Conservation (phyloP, 2,113 vertebrate species). For the Cyanoramphus novaezelandiae region DNA sequence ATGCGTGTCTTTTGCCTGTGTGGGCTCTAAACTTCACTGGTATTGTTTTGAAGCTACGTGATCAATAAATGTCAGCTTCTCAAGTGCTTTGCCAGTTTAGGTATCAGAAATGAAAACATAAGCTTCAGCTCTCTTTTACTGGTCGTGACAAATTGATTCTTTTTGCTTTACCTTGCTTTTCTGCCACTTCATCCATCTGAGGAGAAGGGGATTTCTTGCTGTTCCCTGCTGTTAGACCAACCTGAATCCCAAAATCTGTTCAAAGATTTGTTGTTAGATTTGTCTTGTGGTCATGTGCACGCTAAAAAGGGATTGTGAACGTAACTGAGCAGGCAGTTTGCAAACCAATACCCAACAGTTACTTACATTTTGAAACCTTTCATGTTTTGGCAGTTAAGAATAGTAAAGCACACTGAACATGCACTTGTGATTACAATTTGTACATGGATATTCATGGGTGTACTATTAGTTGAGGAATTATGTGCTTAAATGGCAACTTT, state of each 20-base stretch:
- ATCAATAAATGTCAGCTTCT: constrained; percentile 34
- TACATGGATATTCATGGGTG: neutral
- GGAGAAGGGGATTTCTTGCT: neutral
- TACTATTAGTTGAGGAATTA: neutral
- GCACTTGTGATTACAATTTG: neutral
- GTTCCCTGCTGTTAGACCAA: neutral
- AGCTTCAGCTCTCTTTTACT: neutral
- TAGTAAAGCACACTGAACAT: neutral
- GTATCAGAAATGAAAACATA: constrained; percentile 43
- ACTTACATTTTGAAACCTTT: neutral
- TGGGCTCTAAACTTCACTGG: neutral
- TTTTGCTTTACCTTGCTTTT: neutral
- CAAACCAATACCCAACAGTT: neutral
- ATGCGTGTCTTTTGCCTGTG: neutral
- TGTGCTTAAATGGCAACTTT: neutral
- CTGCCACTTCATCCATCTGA: neutral
- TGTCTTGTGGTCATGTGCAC: neutral
- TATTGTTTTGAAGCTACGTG: constrained; percentile 1
- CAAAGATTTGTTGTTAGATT: neutral
- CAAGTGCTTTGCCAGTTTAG: constrained; percentile 20
- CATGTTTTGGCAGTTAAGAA: neutral
- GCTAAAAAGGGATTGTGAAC: neutral
- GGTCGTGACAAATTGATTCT: constrained; percentile 24
- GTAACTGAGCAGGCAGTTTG: neutral
- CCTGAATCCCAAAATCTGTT: neutral